A percentile compares a stretch with the other conserved stretches of the same genome.
Conservation (phyloP, 2,888 invertebrate genomes). For the Caprella mutica region DNA sequence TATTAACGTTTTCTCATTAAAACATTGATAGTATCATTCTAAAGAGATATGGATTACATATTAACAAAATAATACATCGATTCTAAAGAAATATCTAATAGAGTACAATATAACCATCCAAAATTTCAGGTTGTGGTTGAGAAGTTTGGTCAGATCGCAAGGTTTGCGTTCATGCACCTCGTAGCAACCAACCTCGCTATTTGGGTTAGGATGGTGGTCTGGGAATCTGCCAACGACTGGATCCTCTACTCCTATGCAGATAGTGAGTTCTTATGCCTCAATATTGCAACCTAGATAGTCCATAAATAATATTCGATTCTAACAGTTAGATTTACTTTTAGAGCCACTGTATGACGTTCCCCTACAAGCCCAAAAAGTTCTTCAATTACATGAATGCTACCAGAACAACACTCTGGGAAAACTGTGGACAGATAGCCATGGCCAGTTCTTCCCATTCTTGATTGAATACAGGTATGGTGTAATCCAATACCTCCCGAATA, state of each 20-base stretch:
- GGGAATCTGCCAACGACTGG: constrained; percentile 48
- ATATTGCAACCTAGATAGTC: too few relatives aligned
- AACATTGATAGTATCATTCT: too few relatives aligned
- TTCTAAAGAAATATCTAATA: too few relatives aligned
- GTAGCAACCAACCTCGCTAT: constrained; percentile 48
- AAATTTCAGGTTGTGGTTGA: constrained; percentile 47
- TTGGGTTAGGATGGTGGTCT: constrained; percentile 46
- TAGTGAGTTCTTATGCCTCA: constrained; percentile 2
- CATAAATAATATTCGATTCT: too few relatives aligned
- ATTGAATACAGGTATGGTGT: constrained; percentile 48
- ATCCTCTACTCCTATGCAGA: constrained; percentile 14
- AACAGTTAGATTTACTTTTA: background rate
- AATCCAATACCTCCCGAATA: too few relatives aligned
- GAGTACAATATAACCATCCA: too few relatives aligned
- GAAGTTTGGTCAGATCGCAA: constrained; percentile 45
- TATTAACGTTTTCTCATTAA: too few relatives aligned
- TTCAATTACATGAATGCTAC: constrained; percentile 46
- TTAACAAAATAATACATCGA: too few relatives aligned
- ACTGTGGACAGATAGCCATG: constrained; percentile 48
- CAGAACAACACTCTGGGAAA: constrained; percentile 48
- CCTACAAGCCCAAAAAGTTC: constrained; percentile 44
- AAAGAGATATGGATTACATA: too few relatives aligned
- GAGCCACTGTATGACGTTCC: constrained; percentile 14
- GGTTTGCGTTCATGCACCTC: constrained; percentile 48
- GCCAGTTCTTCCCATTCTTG: constrained; percentile 48